Evolutionary conservation across 2,797 vertebrate genomes (phyloP), one percentile per base, ranked within the genome.

Genomic region (Spea hammondii): DNA sequence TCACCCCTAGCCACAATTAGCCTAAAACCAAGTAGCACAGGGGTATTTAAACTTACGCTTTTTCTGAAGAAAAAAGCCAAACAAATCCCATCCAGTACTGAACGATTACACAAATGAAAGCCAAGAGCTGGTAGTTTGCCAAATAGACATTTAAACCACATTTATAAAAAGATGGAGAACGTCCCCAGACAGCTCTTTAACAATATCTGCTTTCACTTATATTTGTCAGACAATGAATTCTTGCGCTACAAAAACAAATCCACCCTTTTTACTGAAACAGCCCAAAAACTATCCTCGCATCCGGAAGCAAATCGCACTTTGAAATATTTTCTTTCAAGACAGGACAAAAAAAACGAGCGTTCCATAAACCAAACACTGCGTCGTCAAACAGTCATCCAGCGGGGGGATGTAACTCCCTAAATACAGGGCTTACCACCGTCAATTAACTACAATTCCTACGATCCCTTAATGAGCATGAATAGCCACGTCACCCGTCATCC

Each of bases 61-160:
- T 32, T 32, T 32, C 32, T 32, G 32, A 32, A 32, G 32, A 32
- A 32, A 32, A 32, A 32, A 32, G 32, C 32, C 32, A 32, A 32
- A 32, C 32, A 32, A 32, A 32, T 32, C 48, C n/a, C 17, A 12
- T 44, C 5, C 65, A 49, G 13, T 12, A 85, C 83, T 84, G 75
- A 83, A 78, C 87, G 87, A 85, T 87, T 86, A 85, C 86, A 88
- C 83, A 90, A 85, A 87, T 75, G 55, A 87, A 88, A 85, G 48
- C 85, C 74, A 83, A 84, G 82, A 84, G 47, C 84, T 85, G 86
- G 84, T 82, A 79, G 87, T 90, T 92, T 91, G 87, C 86, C 89
- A 92, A 88, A 81, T 90, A 90, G 88, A 89, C 80, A 88, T 92
- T 91, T 92, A 68, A 92, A 91, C 89, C 89, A 91, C 88, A 88